These are phyloP conservation scores for Struthidea cinerea DNA, from an alignment of 2,113 vertebrate genomes.

Conservation along the genomic window DNA sequence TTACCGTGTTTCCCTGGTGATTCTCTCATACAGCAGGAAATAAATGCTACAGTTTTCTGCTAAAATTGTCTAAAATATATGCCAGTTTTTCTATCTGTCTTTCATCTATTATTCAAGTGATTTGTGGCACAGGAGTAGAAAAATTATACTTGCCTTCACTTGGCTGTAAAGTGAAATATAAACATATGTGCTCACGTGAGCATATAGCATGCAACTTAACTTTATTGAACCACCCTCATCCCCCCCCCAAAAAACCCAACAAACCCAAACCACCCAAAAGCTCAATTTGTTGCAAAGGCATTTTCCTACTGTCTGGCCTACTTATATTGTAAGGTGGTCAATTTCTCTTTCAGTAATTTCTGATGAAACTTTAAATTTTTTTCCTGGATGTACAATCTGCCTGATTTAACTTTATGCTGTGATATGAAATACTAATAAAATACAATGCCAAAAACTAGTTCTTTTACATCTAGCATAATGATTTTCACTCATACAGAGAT, in stretches of 20 bases:
- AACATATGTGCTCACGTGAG: neutral
- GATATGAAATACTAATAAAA: neutral
- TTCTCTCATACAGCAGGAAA: neutral
- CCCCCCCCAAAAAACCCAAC: fast-evolving
- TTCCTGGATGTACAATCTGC: neutral
- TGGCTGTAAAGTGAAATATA: neutral
- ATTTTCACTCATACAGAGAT: neutral
- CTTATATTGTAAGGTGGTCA: neutral
- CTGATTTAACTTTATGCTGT: neutral
- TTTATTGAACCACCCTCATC: neutral
- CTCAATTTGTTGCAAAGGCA: neutral
- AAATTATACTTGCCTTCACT: neutral
- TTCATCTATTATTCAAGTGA: neutral
- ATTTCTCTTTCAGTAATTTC: neutral
- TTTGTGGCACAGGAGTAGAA: neutral
- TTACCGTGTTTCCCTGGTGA: neutral
- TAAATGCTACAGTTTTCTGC: neutral
- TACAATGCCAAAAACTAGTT: neutral
- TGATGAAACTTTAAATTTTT: neutral
- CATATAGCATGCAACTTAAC: neutral
- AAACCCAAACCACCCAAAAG: neutral
- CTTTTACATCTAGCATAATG: neutral
- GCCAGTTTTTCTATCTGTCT: neutral
- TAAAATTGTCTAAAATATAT: neutral
- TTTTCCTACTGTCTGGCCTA: neutral